Conservation (phyloP, 2,888 invertebrate species). For the Endotricha flammealis region DNA sequence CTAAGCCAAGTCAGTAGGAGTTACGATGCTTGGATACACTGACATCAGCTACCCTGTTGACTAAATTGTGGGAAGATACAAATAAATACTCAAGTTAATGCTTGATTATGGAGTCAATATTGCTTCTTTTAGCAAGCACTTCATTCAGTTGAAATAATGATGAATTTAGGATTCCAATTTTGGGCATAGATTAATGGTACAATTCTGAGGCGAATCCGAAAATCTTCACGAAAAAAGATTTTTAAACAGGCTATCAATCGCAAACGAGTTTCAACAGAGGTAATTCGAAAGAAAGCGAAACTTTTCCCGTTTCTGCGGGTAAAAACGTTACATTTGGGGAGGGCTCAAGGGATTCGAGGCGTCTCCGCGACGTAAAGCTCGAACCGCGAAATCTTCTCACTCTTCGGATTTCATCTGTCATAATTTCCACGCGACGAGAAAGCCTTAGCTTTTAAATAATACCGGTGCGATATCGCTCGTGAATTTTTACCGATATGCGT, state of each 20-base stretch:
- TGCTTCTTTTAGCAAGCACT: no score
- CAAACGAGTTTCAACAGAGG: conserved; percentile 17
- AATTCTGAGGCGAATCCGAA: conserved; percentile 1
- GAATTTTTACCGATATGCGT: conserved; percentile 32
- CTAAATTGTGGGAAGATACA: no score
- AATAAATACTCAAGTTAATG: no score
- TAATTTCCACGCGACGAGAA: conserved; percentile 45
- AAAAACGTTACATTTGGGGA: conserved; percentile 26
- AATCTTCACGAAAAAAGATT: conserved; percentile 7
- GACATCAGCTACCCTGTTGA: no score
- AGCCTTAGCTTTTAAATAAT: conserved; percentile 43
- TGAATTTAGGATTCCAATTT: not conserved
- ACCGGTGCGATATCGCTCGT: conserved; percentile 29
- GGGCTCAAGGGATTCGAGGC: conserved; percentile 60
- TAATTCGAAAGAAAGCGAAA: conserved; percentile 29
- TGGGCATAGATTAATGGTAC: conserved; percentile 5
- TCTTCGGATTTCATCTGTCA: conserved; percentile 60
- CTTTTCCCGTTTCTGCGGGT: conserved; percentile 19
- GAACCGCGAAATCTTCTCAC: conserved; percentile 51
- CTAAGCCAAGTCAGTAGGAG: no score
- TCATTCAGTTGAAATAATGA: not conserved
- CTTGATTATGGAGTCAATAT: no score
- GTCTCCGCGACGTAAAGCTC: conserved; percentile 48
- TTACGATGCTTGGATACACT: no score
- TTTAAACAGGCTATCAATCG: conserved; percentile 16